These are phyloP conservation scores for Rhagium mordax DNA, from an alignment of 2,888 invertebrate species.

Conservation along the genomic window DNA sequence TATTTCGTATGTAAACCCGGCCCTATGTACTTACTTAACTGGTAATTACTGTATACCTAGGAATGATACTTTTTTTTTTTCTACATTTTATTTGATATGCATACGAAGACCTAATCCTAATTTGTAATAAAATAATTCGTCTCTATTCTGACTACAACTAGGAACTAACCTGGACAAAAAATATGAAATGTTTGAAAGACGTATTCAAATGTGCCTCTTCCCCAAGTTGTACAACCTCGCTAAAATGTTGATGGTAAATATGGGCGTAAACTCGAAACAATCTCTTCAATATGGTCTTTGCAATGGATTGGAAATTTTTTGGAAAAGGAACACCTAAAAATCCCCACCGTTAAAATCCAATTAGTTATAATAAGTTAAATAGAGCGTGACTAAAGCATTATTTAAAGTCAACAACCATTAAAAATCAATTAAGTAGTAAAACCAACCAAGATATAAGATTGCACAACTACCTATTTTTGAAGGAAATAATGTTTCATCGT, in stretches of 20 bases:
- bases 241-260: constrained; percentile 99
- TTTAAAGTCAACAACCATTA: not conserved
- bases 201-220: constrained; percentile 99
- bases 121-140: too few relatives aligned
- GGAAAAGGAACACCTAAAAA: constrained; percentile 94
- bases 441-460: not conserved
- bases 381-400: constrained; percentile 20
- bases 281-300: constrained; percentile 98
- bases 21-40: too few relatives aligned
- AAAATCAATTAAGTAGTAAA: not conserved
- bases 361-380: constrained; percentile 7
- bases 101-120: too few relatives aligned
- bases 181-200: constrained; percentile 97
- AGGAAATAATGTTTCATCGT: constrained; percentile 98
- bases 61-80: too few relatives aligned
- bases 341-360: not conserved
- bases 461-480: constrained; percentile 88
- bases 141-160: not conserved
- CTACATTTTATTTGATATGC: too few relatives aligned
- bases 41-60: too few relatives aligned
- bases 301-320: constrained; percentile 96
- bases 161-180: constrained; percentile 49
- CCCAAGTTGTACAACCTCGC: constrained; percentile 96
- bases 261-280: constrained; percentile 99
- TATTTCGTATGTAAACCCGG: too few relatives aligned